Evolutionary conservation across 1,140 invertebrate genomes (phyloP).

Genomic region (Chironomus tepperi): DNA sequence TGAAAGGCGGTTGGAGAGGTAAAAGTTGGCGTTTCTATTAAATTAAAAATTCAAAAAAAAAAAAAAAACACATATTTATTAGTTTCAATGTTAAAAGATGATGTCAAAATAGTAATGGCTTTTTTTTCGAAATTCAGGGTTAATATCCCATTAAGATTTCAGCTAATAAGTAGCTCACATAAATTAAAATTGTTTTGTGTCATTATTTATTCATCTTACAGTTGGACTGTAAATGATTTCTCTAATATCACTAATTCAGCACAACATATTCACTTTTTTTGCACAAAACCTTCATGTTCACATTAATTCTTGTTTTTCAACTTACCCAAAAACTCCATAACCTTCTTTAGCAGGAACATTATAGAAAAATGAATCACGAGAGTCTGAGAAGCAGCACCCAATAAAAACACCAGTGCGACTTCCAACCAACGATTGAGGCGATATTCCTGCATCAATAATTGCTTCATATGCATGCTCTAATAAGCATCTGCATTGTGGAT

Average conservation of each 20-base stretch:
- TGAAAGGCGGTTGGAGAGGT: conserved; percentile 65
- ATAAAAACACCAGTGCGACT: conserved; percentile 9
- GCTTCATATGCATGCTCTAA: conserved; percentile 57
- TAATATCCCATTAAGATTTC: no score
- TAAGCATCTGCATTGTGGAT: conserved; percentile 76
- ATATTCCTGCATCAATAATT: conserved; percentile 73
- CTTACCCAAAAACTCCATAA: conserved; percentile 4
- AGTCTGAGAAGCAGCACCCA: background rate
- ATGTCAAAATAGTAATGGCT: no score
- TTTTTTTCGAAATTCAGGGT: no score
- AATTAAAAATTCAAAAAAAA: background rate
- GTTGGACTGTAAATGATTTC: no score
- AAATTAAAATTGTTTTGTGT: no score
- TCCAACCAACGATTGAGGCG: background rate
- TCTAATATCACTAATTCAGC: no score
- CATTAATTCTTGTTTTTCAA: background rate
- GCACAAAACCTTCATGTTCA: no score
- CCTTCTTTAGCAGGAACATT: background rate
- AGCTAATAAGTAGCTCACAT: no score
- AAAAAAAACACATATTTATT: background rate
- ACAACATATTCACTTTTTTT: no score
- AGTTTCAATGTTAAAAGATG: background rate
- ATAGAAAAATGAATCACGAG: background rate
- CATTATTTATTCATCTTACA: no score
- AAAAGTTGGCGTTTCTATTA: conserved; percentile 26